A percentile compares a stretch with the other conserved stretches of the same genome.
These are phyloP conservation scores for Sphyrna mokarran DNA, from an alignment of 2,113 vertebrate genomes.

Conservation along the genomic window DNA sequence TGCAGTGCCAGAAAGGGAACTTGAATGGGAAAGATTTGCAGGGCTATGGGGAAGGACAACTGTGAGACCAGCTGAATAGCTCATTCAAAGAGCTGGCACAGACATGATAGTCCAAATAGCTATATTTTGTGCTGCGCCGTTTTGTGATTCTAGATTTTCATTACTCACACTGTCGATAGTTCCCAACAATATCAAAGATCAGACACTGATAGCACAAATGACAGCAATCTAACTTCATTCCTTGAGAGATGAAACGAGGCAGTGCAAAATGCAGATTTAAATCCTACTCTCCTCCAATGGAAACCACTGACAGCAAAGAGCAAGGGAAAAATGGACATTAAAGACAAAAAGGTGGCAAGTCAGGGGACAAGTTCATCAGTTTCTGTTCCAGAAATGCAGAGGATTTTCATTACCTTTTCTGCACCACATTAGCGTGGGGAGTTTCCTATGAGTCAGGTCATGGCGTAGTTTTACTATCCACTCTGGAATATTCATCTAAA, in stretches of 20 bases:
- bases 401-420: conserved; percentile 64
- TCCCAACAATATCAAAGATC: background rate
- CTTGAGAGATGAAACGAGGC: background rate
- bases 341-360: background rate
- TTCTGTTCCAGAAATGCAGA: background rate
- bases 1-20: no score
- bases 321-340: background rate
- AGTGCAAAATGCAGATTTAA: background rate
- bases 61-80: background rate
- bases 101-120: background rate
- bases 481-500: conserved; percentile 76
- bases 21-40: no score
- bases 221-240: background rate
- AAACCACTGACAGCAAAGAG: background rate
- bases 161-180: background rate
- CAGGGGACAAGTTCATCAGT: background rate
- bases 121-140: background rate
- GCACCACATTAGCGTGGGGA: conserved; percentile 76
- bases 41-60: no score
- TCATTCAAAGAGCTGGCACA: background rate
- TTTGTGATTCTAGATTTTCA: background rate
- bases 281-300: background rate
- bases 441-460: conserved; percentile 78
- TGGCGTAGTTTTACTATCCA: conserved; percentile 91
- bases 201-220: background rate